Evolutionary conservation across 1,140 invertebrate species (phyloP).

Genomic region (Drosophila neocordata): DNA sequence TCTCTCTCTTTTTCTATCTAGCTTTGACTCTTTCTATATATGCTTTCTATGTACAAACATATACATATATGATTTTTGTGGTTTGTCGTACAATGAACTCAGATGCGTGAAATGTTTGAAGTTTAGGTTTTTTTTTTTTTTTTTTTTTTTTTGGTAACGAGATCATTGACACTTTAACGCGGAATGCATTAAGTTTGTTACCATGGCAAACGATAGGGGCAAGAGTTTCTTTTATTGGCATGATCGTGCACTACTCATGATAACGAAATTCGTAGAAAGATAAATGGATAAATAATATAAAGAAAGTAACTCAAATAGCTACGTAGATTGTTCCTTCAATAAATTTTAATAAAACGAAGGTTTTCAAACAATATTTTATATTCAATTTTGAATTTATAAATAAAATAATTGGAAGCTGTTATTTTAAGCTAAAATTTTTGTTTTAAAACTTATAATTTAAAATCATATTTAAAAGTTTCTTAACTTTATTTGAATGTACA

Average conservation of each 20-base stretch:
- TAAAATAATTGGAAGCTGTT: no score
- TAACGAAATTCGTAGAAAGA: conserved; percentile 72
- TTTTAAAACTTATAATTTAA: not conserved
- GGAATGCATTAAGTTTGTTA: conserved; percentile 80
- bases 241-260: conserved; percentile 78
- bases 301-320: not conserved
- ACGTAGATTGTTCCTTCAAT: not conserved
- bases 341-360: not conserved
- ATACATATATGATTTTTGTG: no score
- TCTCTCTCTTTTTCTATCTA: no score
- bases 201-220: conserved; percentile 62
- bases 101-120: conserved; percentile 78
- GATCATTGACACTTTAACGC: conserved; percentile 80
- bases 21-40: conserved; percentile 17
- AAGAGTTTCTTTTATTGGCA: conserved; percentile 71
- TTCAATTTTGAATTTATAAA: not conserved
- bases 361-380: not conserved
- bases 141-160: conserved; percentile 62
- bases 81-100: conserved; percentile 69
- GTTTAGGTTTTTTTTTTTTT: conserved; percentile 43
- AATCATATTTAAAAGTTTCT: no score
- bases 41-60: not conserved
- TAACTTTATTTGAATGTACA: no score
- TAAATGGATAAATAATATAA: conserved; percentile 28
- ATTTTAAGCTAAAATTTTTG: no score